Base-by-base conservation (phyloP, 2,888 invertebrate genomes). In the Leucoptera coffeella region DNA sequence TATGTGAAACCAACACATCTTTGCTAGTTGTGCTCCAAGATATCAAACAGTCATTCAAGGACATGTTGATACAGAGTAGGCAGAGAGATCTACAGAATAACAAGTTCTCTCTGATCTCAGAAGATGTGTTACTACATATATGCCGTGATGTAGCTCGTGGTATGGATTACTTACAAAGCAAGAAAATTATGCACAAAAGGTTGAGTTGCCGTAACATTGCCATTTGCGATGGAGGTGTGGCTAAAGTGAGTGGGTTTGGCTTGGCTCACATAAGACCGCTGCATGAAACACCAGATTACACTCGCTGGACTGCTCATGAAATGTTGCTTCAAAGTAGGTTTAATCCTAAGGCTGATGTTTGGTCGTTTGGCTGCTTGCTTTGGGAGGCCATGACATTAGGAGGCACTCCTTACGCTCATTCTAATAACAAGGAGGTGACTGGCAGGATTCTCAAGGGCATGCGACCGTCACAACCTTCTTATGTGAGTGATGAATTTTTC, bases 321-420 rank as follows among this genome's bases (percentile, higher is more conserved):
- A 80, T 83, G 40, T 64, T 89, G 34, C 76, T 78, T 15, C 78
- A 79, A 39, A 79, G 78, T 26, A 75, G 79, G 25, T 79, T 75
- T 37, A 78, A 80, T n/a, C 59, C 71, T 4, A 81, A 85, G 41
- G 83, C 84, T 28, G 87, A 89, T 42, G 75, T 87, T 4, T 91
- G 90, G 90, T 83, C 88, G 0, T 88, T 81, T 50, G 89, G 85
- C 1, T 80, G 86, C 31, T 49, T 89, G 8, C 59, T 89, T 32
- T 91, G 90, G 90, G 91, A 91, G 54, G 79, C 84, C 32, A 73
- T 84, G 37, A 78, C 84, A 4, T 59, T 90, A 43, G 89, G 80
- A 19, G 89, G 79, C 2, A 90, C 90, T 1, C 85, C 85, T 0
- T 89, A 85, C 45, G 73, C 78, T 2, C 78, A 79, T 39, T 69